phyloP scores from a whole-genome alignment of 1,140 invertebrate genomes.

The Dendrolimus punctatus region DNA sequence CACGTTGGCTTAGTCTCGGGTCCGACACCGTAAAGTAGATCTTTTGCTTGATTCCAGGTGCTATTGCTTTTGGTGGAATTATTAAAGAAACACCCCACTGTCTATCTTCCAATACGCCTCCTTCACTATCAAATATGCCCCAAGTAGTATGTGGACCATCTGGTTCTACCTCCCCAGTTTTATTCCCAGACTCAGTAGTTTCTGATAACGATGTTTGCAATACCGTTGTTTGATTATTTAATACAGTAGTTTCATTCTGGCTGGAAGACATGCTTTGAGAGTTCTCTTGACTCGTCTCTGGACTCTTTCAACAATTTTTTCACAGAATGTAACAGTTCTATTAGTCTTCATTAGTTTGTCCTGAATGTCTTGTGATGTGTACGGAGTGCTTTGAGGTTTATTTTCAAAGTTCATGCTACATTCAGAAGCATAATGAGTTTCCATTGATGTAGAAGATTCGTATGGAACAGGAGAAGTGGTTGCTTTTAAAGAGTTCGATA shows the following conservation, averaged over 20 bases:
- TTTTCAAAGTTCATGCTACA: constrained; percentile 74
- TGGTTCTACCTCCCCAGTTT: constrained; percentile 46
- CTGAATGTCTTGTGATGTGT: constrained; percentile 66
- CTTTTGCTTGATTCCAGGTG: constrained; percentile 86
- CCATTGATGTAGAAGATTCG: constrained; percentile 72
- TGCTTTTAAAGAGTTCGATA: constrained; percentile 57
- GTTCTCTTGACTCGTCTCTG: constrained; percentile 55
- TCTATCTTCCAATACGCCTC: constrained; percentile 86
- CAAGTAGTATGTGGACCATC: constrained; percentile 75
- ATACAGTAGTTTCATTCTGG: constrained; percentile 59
- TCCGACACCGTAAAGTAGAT: constrained; percentile 95
- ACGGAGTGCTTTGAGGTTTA: constrained; percentile 75
- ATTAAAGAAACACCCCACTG: constrained; percentile 92
- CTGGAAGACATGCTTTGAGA: constrained; percentile 52
- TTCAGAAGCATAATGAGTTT: constrained; percentile 75
- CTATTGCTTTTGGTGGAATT: constrained; percentile 90
- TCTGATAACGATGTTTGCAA: constrained; percentile 38
- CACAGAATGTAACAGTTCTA: constrained; percentile 61
- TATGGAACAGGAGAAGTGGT: constrained; percentile 53
- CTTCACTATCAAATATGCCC: constrained; percentile 83
- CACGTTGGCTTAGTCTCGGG: constrained; percentile 77
- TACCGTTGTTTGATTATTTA: constrained; percentile 51
- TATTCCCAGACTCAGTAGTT: constrained; percentile 34
- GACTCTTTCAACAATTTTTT: constrained; percentile 58
- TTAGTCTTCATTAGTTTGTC: constrained; percentile 39